Evolutionary conservation across 2,888 invertebrate genomes (phyloP).

Genomic region (Zele albiditarsus): DNA sequence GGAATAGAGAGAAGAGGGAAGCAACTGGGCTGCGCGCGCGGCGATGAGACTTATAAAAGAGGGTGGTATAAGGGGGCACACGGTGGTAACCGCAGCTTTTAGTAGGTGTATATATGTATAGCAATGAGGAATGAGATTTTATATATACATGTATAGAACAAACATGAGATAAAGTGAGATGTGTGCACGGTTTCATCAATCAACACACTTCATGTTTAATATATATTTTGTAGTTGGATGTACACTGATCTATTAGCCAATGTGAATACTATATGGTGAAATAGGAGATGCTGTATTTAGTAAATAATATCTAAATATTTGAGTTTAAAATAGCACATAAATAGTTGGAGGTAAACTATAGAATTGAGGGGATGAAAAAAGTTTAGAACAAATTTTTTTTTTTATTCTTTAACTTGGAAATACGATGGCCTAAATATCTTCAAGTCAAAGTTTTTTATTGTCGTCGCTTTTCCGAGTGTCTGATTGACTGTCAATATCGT

Average conservation of each 20-base stretch:
- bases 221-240: not conserved
- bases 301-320: too few relatives aligned
- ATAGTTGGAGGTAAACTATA: too few relatives aligned
- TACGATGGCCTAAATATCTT: too few relatives aligned
- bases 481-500: too few relatives aligned
- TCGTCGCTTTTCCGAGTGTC: too few relatives aligned
- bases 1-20: not conserved
- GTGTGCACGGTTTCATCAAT: slow-evolving; percentile 1
- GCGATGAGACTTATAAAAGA: slow-evolving; percentile 9
- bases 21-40: slow-evolving; percentile 3
- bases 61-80: not conserved
- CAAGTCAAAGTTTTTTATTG: too few relatives aligned
- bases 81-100: slow-evolving; percentile 19
- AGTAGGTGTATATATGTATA: slow-evolving; percentile 19
- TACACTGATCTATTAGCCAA: not conserved
- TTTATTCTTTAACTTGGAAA: too few relatives aligned
- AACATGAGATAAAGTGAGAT: slow-evolving; percentile 6
- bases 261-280: too few relatives aligned
- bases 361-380: too few relatives aligned
- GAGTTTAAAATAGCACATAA: too few relatives aligned
- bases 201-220: slow-evolving; percentile 2
- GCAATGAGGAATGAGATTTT: slow-evolving; percentile 30
- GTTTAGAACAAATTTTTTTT: too few relatives aligned
- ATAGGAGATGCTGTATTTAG: too few relatives aligned
- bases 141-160: not conserved